A percentile compares a stretch with the other conserved stretches of the same genome.
phyloP scores from a whole-genome alignment of 2,888 invertebrate genomes.

The Congeria kusceri region DNA sequence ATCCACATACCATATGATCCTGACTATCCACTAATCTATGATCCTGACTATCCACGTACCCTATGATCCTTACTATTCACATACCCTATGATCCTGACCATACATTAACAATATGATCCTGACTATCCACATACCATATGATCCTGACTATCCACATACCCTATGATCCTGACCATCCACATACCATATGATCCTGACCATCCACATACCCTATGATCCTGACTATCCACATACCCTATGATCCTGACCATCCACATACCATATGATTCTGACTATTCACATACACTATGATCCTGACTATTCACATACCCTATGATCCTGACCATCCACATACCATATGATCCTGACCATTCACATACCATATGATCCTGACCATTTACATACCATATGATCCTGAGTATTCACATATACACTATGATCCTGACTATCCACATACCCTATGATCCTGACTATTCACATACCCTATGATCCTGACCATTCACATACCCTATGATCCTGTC shows the following conservation, averaged over 20 bases:
- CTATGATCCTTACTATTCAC: constrained; percentile 92
- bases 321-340: constrained; percentile 91
- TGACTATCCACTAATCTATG: too few species aligned
- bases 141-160: constrained; percentile 91
- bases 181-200: constrained; percentile 94
- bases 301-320: constrained; percentile 91
- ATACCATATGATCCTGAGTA: constrained; percentile 93
- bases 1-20: constrained; percentile 91
- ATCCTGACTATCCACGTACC: too few species aligned
- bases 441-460: constrained; percentile 90
- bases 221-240: constrained; percentile 91
- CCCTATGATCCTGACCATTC: constrained; percentile 94
- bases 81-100: constrained; percentile 94
- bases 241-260: constrained; percentile 91
- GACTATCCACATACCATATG: constrained; percentile 89
- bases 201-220: constrained; percentile 91
- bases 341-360: constrained; percentile 91
- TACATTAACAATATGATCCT: too few species aligned
- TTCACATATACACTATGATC: constrained; percentile 90
- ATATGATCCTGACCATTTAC: constrained; percentile 92
- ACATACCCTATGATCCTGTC: constrained; percentile 93
- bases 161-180: constrained; percentile 92
- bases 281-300: constrained; percentile 94
- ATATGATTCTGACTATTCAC: constrained; percentile 92
- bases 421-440: constrained; percentile 92